Evolutionary conservation across 2,113 vertebrate genomes (phyloP).

Genomic region (Hoplias malabaricus): DNA sequence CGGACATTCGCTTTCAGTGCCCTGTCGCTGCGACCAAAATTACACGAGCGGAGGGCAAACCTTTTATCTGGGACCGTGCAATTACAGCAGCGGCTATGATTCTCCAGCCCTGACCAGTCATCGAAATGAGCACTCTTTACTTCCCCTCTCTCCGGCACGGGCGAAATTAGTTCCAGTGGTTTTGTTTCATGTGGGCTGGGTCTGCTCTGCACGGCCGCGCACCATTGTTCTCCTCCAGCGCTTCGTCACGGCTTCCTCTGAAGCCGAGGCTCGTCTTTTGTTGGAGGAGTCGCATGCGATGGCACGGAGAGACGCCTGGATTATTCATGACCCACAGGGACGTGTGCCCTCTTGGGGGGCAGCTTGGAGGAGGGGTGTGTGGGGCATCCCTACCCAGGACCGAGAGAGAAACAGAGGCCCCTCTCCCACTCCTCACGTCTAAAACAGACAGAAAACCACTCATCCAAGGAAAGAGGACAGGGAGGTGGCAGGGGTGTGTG

Average conservation of each 20-base stretch:
- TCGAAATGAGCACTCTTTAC: constrained; percentile 15
- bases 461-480: constrained; percentile 17
- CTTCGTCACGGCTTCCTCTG: constrained; percentile 65
- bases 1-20: constrained; percentile 1
- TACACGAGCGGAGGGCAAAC: not conserved
- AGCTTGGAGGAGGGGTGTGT: constrained; percentile 42
- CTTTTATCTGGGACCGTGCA: constrained; percentile 17
- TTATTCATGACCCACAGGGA: constrained; percentile 77
- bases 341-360: constrained; percentile 70
- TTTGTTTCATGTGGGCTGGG: constrained; percentile 51
- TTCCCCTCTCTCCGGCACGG: not conserved
- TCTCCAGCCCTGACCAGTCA: constrained; percentile 11
- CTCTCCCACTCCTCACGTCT: constrained; percentile 39
- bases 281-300: constrained; percentile 69
- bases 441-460: constrained; percentile 57
- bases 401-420: constrained; percentile 18
- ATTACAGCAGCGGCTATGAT: constrained; percentile 2
- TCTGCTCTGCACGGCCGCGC: constrained; percentile 60
- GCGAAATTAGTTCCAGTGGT: constrained; percentile 62
- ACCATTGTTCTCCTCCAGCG: constrained; percentile 69
- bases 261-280: constrained; percentile 68
- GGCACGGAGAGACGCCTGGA: constrained; percentile 68
- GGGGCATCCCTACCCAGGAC: constrained; percentile 33
- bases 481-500: not conserved
- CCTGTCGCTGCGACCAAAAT: not conserved